Base-by-base conservation (phyloP, 2,888 invertebrate genomes). In the Amiota communis region DNA sequence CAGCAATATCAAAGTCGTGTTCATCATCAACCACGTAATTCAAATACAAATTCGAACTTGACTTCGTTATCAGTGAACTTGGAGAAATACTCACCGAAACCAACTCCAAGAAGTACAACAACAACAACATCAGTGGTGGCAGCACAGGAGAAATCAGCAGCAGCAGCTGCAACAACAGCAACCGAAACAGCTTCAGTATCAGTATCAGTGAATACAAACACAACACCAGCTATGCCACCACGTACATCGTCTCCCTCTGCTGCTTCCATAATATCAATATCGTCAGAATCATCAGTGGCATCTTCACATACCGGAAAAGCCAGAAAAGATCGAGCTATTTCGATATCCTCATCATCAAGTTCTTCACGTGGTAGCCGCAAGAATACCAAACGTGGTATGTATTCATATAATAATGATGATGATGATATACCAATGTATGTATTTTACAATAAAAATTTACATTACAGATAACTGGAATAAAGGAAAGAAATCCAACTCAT, bases 261-360 rank as follows among this genome's bases (percentile, higher is more conserved):
- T 51, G 81, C 81, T 77, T 87, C 87, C 72, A 87, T 88, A 71
- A 88, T 87, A 79, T 87, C 87, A 76, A 88, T 87, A 86, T 87
- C 87, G 47, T 88, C 88, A 65, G 87, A 88, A 73, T 87, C 87
- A 61, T 88, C 88, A 65, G 85, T 86, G 69, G 87, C 74, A 61
- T 80, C 80, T 71, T 72, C 72, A 72, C 76, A 78, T 59, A 80
- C 80, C 59, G 76, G 75, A 23, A 3, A 3, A 51, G 76, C 79
- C n/a, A n/a, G n/a, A n/a, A 23, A 23, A 3, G 23, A 23, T 36
- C 76, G 79, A 53, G 74, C 79, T 56, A 75, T 78, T 74, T 76
- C 78, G 68, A 75, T 77, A 75, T 67, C 63, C 12, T 71, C 65
- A 11, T 71, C 85, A 57, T 79, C 84, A 4, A 77, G 84, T 0